Conservation (phyloP, 2,888 invertebrate genomes). For the Lithosia quadra region DNA sequence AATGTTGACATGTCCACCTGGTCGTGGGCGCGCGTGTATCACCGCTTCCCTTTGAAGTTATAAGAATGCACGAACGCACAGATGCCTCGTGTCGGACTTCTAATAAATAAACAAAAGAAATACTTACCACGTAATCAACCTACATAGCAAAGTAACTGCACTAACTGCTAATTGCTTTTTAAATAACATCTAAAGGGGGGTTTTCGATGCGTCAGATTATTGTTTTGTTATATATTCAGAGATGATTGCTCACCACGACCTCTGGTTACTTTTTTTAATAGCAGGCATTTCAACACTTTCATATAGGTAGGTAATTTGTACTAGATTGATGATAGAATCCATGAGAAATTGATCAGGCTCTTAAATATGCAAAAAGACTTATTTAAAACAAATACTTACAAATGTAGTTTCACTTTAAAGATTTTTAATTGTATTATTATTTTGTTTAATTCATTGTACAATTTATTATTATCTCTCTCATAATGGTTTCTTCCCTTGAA, state of each 20-base stretch:
- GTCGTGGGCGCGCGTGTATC: constrained; percentile 68
- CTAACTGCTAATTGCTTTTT: constrained; percentile 58
- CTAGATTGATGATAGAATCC: neutral
- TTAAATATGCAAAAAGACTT: neutral
- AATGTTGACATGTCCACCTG: constrained; percentile 77
- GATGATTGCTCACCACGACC: neutral
- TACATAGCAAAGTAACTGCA: constrained; percentile 55
- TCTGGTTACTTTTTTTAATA: neutral
- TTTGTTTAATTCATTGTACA: too few relatives aligned
- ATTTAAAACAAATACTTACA: too few relatives aligned
- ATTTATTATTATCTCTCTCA: too few relatives aligned
- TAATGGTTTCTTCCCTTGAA: too few relatives aligned
- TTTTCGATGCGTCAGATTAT: neutral
- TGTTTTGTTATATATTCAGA: neutral
- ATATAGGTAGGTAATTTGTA: too few relatives aligned
- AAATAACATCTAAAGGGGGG: neutral
- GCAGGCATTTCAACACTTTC: neutral
- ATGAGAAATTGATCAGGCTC: neutral
- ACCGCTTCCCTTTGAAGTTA: constrained; percentile 68
- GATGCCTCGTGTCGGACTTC: constrained; percentile 51
- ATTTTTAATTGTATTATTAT: too few relatives aligned
- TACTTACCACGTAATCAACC: constrained; percentile 63
- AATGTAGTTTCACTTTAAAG: too few relatives aligned
- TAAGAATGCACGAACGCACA: constrained; percentile 46
- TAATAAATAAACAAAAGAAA: constrained; percentile 57